Conservation (phyloP, 2,888 invertebrate species). For the Lycophotia porphyrea region DNA sequence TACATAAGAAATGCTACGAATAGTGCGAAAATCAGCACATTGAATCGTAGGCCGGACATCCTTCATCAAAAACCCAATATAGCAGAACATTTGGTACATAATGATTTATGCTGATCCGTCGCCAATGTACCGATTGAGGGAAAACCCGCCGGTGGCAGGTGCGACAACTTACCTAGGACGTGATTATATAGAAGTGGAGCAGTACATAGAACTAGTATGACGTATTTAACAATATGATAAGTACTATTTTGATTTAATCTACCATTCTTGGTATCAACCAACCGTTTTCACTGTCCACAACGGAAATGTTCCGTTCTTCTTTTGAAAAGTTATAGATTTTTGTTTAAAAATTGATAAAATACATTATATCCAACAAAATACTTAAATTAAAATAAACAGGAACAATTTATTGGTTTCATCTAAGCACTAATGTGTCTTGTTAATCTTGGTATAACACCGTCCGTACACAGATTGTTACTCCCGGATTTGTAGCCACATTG, state of each 20-base stretch:
- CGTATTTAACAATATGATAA: not conserved
- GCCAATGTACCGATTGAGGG: constrained; percentile 77
- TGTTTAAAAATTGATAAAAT: not conserved
- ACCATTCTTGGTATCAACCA: not conserved
- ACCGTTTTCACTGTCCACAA: not conserved
- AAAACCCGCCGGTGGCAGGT: constrained; percentile 68
- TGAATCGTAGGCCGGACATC: constrained; percentile 75
- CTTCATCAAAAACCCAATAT: constrained; percentile 64
- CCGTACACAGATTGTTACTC: constrained; percentile 69
- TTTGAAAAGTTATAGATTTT: not conserved
- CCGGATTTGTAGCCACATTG: constrained; percentile 65
- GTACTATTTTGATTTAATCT: not conserved
- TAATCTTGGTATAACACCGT: constrained; percentile 39
- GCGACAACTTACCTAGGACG: constrained; percentile 30
- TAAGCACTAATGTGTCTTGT: not conserved
- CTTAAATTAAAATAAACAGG: not conserved
- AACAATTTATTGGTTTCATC: not conserved
- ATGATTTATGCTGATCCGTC: constrained; percentile 76
- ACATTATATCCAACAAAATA: too few species aligned
- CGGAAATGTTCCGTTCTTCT: not conserved
- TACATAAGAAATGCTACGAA: constrained; percentile 42
- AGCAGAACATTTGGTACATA: constrained; percentile 66
- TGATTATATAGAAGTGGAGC: constrained; percentile 39
- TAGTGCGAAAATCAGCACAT: constrained; percentile 41
- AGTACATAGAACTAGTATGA: constrained; percentile 1